Evolutionary conservation across 2,888 invertebrate genomes (phyloP), one percentile per base, ranked within the genome.

Genomic region (Drosophila imparisetae): DNA sequence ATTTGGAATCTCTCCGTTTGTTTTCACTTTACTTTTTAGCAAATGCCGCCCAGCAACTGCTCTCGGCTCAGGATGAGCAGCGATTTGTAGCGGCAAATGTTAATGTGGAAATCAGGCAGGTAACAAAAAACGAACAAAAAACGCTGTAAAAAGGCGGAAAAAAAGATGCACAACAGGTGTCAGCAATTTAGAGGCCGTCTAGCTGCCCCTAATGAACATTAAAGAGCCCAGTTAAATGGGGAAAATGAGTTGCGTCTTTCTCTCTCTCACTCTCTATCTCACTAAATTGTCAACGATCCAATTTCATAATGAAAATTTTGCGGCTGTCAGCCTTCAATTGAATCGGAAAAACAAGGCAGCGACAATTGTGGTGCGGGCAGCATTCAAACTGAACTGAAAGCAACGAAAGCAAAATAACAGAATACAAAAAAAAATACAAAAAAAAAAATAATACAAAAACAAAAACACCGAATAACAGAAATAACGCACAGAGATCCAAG

Each of bases 241-340:
- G 11, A 49, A 53, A 5, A 13, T 30, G 38, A 55, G 42, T 54
- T 42, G n/a, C 38, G 34, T 45, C 63, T 7, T 8, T 11, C 10
- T 4, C 13, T 15, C 45, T 24, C 21, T 4, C 13, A 4, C 42
- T 13, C 13, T 13, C 21, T 21, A 21, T 7, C 21, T 84, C 84
- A 65, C 79, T 86, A 86, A 88, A 91, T 91, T 92, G 92, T 92
- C 91, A 90, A 91, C 90, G 90, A 91, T 92, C 92, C 91, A 92
- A 92, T 92, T 92, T 92, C 91, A 91, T 91, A 92, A 92, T 92
- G 91, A 92, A 92, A 90, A 91, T 92, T 90, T 82, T 79, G 78
- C 74, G 68, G 81, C 84, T 88, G 88, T 83, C 86, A 83, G 81
- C 83, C 80, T 87, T 85, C 84, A 86, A 88, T 84, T 81, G 83